Evolutionary conservation across 92 coral and sea anemone species (phyloP).

Genomic region (Phymanthus crucifer): DNA sequence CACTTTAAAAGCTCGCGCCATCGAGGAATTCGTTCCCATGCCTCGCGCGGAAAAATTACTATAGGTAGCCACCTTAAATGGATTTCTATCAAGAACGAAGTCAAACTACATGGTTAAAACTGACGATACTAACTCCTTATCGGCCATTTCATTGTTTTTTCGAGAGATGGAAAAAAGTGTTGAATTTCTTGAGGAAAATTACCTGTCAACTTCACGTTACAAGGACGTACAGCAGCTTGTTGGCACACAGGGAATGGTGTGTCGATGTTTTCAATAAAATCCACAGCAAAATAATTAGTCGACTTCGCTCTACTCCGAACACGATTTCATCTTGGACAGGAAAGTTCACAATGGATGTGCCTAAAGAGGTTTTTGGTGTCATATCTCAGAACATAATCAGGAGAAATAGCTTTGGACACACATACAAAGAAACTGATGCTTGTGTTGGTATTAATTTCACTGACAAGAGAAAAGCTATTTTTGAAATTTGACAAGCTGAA

Average conservation of each 20-base stretch:
- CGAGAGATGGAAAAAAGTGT: conserved; percentile 45
- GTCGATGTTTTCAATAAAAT: conserved; percentile 47
- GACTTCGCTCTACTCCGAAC: conserved; percentile 47
- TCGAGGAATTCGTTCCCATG: too few species aligned
- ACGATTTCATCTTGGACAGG: conserved; percentile 51
- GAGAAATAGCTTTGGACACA: conserved; percentile 32
- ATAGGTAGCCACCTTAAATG: too few species aligned
- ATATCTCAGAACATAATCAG: conserved; percentile 38
- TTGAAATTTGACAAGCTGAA: conserved; percentile 51
- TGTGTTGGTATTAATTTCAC: conserved; percentile 25
- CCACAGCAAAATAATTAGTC: conserved; percentile 41
- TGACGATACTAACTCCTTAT: conserved; percentile 25
- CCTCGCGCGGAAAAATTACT: too few species aligned
- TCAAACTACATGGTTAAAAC: conserved; percentile 32
- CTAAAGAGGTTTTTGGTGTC: conserved; percentile 48
- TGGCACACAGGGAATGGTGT: conserved; percentile 47
- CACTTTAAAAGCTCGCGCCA: too few species aligned
- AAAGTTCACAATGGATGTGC: conserved; percentile 56
- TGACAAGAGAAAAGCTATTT: conserved; percentile 43
- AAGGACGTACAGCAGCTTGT: conserved; percentile 52
- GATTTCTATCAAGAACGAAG: conserved; percentile 34
- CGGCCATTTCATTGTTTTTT: conserved; percentile 30
- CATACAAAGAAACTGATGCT: conserved; percentile 46
- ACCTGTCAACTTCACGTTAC: conserved; percentile 35
- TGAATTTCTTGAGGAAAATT: conserved; percentile 45